Evolutionary conservation across 2,888 invertebrate genomes (phyloP), one percentile per base, ranked within the genome.

Genomic region (Trachelus tabidus): DNA sequence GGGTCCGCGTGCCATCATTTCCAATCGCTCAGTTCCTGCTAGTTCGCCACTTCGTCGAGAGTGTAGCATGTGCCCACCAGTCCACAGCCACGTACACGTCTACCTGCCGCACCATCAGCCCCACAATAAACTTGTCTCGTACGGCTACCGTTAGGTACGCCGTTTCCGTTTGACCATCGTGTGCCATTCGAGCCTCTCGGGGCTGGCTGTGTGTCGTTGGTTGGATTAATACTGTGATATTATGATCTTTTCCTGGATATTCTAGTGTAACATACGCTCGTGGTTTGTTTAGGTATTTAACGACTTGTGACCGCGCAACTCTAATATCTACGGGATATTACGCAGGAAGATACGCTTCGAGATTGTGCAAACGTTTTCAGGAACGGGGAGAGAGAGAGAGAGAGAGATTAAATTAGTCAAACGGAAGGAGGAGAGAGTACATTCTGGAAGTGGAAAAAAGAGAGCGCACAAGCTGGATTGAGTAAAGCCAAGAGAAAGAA

Each of bases 1-100:
- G 31, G 69, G 30, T 2, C 12, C 31, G 69, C 69, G 69, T 69
- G 69, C 30, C 30, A 69, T 31, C 69, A 12, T n/a, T 31, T 12
- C 30, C 69, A 69, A n/a, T 12, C 68, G n/a, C 33, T 83, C 80
- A 84, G 83, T 83, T 84, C 83, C 81, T 80, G 79, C 80, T 81
- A 56, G 82, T 81, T 83, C 83, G 83, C 81, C 80, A 79, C 75
- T 76, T 69, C 56, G 82, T 79, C 78, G 82, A 82, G 79, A 84
- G 80, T 85, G 79, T 87, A 90, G 90, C 89, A 91, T 91, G 91
- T 89, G 90, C 90, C 87, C 87, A 86, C 85, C 85, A 88, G 87
- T 88, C 81, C 85, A 83, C 82, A 86, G 82, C 81, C 89, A 83
- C 87, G 86, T 86, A 84, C 79, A 87, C 88, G 85, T 86, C 81